Evolutionary conservation across 1,140 invertebrate genomes (phyloP), one percentile per base, ranked within the genome.

Genomic region (Chlorops oryzae): DNA sequence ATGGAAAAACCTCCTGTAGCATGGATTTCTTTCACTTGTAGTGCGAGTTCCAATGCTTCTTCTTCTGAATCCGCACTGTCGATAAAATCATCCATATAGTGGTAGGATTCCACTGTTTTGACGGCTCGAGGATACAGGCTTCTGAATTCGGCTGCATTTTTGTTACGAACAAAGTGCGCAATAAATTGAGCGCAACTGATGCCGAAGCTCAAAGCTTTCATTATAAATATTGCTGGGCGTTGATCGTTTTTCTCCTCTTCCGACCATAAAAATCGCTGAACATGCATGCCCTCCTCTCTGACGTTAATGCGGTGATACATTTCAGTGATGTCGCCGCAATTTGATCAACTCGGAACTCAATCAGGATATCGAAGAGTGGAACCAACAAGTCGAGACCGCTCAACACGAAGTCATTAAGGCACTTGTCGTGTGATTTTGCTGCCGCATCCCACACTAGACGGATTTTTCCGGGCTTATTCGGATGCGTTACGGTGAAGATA

Each of bases 221-320:
- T 39, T 17, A 47, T 37, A 18, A 18, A 39, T 17, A 47, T 23
- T 12, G 22, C 21, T 22, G 35, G n/a, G n/a, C n/a, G 21, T 18
- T 47, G 24, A 24, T n/a, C n/a, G n/a, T 10, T 24, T n/a, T 37
- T 37, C 7, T 24, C 35, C 10, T 39, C n/a, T n/a, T 39, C 46
- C 15, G 20, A 39, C 35, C 35, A 47, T 34, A 47, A 47, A 38
- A 47, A 47, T 22, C 46, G 35, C 28, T 47, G 45, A 10, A 24
- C 45, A 13, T 38, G 17, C 34, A 37, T 37, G 12, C 39, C 34
- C n/a, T 12, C 32, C 3, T 38, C 18, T 24, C 21, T 47, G n/a
- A 47, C 45, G 5, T 24, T 35, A 2, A 47, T 38, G n/a, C 45
- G 17, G 17, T 47, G 34, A 38, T 38, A 47, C 34, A 47, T 47